Percentiles rank a stretch among this genome's conserved stretches.
Evolutionary conservation across 2,888 invertebrate genomes (phyloP).

Genomic region (Hyles lineata): DNA sequence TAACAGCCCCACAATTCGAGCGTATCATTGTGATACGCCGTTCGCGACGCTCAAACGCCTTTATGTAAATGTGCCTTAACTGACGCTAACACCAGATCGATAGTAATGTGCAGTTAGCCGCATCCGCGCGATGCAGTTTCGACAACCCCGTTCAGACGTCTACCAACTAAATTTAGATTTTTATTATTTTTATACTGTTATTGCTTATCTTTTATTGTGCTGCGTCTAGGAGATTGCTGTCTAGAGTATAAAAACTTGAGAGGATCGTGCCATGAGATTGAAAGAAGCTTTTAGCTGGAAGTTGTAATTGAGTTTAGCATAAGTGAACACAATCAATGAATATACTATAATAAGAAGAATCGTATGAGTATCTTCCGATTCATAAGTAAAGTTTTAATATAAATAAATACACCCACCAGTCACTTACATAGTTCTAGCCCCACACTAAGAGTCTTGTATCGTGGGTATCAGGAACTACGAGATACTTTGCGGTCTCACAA

Average conservation of each 20-base stretch:
- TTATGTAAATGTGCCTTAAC: constrained; percentile 1
- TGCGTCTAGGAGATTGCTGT: too few relatives aligned
- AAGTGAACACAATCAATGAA: too few relatives aligned
- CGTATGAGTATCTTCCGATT: too few relatives aligned
- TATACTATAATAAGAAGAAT: too few relatives aligned
- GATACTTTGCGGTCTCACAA: too few relatives aligned
- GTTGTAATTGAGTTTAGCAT: not conserved
- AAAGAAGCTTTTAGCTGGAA: too few relatives aligned
- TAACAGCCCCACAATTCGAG: constrained; percentile 5
- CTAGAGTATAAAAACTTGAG: not conserved
- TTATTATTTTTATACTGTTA: constrained; percentile 23
- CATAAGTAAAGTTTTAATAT: too few relatives aligned
- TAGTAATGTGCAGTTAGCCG: constrained; percentile 19
- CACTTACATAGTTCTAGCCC: too few relatives aligned
- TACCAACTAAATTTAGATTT: constrained; percentile 14
- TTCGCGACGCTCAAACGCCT: constrained; percentile 18
- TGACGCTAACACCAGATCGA: constrained; percentile 2
- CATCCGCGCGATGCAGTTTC: constrained; percentile 17
- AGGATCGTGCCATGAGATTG: too few relatives aligned
- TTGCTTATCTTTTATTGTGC: constrained; percentile 17
- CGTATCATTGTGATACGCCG: constrained; percentile 20
- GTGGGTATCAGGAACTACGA: too few relatives aligned
- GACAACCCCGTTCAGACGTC: not conserved
- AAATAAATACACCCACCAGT: too few relatives aligned
- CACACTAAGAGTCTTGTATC: too few relatives aligned